Base-by-base conservation (phyloP, 2,888 invertebrate species). In the Luperina testacea region DNA sequence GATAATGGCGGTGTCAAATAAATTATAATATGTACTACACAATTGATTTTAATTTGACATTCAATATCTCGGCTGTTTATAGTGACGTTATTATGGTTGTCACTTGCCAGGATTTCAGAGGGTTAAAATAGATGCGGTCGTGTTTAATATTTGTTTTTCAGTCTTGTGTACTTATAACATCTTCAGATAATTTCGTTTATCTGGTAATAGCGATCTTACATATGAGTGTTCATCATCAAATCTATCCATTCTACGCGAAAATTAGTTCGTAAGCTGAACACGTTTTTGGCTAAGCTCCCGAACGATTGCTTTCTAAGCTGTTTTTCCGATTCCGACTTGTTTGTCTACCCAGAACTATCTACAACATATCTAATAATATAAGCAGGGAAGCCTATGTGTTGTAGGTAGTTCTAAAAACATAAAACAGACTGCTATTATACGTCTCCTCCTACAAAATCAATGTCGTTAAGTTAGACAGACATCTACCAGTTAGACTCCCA, bases 31-130 rank as follows among this genome's bases (percentile, higher is more conserved):
- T n/a, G n/a, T n/a, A 82, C 59, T 59, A 72, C 71, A 80, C 80
- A 86, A 88, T 82, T 86, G 81, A 88, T 77, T 87, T 87, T 78
- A 88, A 88, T 84, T 86, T 87, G 67, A 80, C 77, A 75, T 72
- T 78, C 77, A 77, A 72, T 80, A 78, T 73, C 42, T 32, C 6
- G 27, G 42, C 4, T 70, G 42, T 72, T 72, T 81, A 65, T 9
- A 24, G 59, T 70, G 65, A n/a, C 59, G 59, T n/a, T 65, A 13
- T 82, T 70, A 32, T 42, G 64, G 64, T 20, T 32, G 53, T 61
- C 68, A 69, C 15, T 20, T 38, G 53, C 48, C 68, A 61, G 20
- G 53, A 17, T 48, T 38, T n/a, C 20, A 42, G n/a, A n/a, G 57
- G 17, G n/a, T 20, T 71, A 7, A 38, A 27, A 4, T 20, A 61